Evolutionary conservation across 2,797 vertebrate genomes (phyloP), one percentile per base, ranked within the genome.

Genomic region (Esox masquinongy): DNA sequence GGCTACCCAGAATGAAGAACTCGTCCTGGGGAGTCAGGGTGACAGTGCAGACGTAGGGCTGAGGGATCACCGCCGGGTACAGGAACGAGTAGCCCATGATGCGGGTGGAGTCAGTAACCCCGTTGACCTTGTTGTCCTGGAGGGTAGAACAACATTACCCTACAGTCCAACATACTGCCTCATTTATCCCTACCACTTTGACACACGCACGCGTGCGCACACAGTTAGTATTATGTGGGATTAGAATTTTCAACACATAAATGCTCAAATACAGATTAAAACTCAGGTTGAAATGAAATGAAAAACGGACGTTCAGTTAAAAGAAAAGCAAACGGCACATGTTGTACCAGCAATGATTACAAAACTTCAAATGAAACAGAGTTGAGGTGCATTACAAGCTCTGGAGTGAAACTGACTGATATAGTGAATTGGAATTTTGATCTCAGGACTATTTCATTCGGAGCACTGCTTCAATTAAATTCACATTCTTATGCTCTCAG

Each of bases 51-150:
- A 99, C 96, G 0, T 98, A 94, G 7, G 98, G 98, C 7, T 95
- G 96, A 0, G 98, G 98, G 68, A 99, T 93, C 67, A 99, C 97
- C 0, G 96, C 96, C 0, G 98, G 98, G 89, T 97, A 98, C n/a
- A 99, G 96, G 88, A 99, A 99, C 50, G 97, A 97, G 88, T 99
- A 99, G 76, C 98, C 98, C 95, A 99, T 94, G 83, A 99, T 97
- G 63, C 98, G 94, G 0, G 97, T 99, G 2, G 96, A 99, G 85
- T 99, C 98, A 0, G 97, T 99, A 88, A 99, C 97, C 0, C 98
- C 98, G 0, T 99, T 99, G 84, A 99, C 97, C 89, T 99, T 99
- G 89, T 97, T 98, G 68, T 99, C 98, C 98, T 99, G 89, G 15
- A 80, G 26, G n/a, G 64, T 24, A 72, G 0, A 72, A 19, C 51